A percentile compares a stretch with the other conserved stretches of the same genome.
These are phyloP conservation scores for Sylvietta virens DNA, from an alignment of 2,113 vertebrate genomes.

Conservation along the genomic window DNA sequence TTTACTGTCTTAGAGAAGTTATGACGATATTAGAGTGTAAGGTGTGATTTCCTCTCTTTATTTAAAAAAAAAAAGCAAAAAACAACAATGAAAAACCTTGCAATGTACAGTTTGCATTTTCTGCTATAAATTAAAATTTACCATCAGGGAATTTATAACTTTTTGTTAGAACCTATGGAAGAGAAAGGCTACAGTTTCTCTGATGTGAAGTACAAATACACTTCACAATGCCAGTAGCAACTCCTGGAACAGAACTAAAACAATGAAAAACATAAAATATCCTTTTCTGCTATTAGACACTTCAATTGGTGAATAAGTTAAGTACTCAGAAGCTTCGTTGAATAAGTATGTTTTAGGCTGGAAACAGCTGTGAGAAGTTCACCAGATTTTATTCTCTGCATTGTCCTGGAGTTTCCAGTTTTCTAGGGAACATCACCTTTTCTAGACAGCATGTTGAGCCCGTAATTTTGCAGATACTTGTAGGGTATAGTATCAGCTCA, in stretches of 20 bases:
- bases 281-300: not conserved
- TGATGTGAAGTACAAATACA: not conserved
- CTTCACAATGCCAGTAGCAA: not conserved
- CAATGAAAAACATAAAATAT: not conserved
- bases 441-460: not conserved
- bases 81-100: accelerated
- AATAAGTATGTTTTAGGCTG: not conserved
- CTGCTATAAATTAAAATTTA: not conserved
- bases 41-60: not conserved
- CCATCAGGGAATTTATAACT: not conserved
- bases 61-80: not conserved
- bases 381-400: not conserved
- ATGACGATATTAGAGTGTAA: not conserved
- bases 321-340: not conserved
- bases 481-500: not conserved
- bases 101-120: not conserved
- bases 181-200: not conserved
- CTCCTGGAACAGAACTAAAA: not conserved
- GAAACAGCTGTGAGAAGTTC: not conserved
- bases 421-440: not conserved
- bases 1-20: not conserved
- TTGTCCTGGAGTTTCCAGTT: not conserved
- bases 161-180: not conserved
- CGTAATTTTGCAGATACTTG: not conserved
- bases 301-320: not conserved